Evolutionary conservation across 2,113 vertebrate genomes (phyloP).

Genomic region (Aplodontia rufa): DNA sequence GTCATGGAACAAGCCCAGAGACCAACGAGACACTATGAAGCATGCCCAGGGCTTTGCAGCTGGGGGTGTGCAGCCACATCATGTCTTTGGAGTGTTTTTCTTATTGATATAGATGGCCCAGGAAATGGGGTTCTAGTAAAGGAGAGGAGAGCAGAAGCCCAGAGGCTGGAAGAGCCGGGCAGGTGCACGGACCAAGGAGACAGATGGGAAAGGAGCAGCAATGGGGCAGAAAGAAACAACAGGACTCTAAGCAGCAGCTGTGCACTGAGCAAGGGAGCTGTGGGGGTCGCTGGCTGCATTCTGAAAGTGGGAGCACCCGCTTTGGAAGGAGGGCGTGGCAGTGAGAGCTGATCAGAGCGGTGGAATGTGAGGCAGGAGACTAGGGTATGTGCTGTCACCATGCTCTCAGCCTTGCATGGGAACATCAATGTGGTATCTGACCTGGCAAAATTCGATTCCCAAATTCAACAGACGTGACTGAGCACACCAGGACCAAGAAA

Average conservation of each 20-base stretch:
- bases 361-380: background rate
- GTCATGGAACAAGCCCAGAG: fast-evolving
- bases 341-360: too few species aligned
- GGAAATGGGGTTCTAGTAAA: background rate
- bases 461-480: too few species aligned
- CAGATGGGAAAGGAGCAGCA: fast-evolving
- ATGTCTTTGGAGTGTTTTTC: background rate
- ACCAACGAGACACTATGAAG: fast-evolving
- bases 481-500: background rate
- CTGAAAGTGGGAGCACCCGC: fast-evolving
- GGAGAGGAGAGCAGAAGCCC: background rate
- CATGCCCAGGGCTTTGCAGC: fast-evolving
- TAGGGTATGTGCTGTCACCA: fast-evolving
- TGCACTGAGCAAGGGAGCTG: background rate
- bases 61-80: too few species aligned
- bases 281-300: fast-evolving
- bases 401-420: too few species aligned
- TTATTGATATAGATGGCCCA: background rate
- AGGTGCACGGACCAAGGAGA: too few species aligned
- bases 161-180: fast-evolving
- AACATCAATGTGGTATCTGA: too few species aligned
- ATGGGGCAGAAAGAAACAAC: fast-evolving
- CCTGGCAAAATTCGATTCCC: background rate
- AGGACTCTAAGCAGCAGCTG: background rate
- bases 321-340: background rate